Conservation (phyloP, 2,888 invertebrate genomes). For the Cataglyphis livida region DNA sequence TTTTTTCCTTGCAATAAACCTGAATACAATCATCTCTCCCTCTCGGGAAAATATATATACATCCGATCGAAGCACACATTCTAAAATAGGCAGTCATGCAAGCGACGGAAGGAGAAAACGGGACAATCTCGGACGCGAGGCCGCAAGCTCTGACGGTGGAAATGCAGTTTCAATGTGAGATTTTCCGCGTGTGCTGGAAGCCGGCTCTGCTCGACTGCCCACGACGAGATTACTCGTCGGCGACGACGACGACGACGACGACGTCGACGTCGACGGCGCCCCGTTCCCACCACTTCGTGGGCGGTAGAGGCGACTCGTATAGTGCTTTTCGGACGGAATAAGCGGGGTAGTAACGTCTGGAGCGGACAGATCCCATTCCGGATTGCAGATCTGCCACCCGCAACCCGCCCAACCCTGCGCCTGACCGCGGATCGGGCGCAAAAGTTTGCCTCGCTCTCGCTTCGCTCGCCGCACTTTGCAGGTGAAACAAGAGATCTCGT, state of each 20-base stretch:
- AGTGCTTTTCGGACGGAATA: conserved; percentile 73
- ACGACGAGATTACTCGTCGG: conserved; percentile 61
- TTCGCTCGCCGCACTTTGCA: conserved; percentile 79
- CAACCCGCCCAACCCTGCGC: conserved; percentile 78
- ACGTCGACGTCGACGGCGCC: conserved; percentile 11
- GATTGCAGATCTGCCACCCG: conserved; percentile 84
- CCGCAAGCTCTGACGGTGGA: conserved; percentile 19
- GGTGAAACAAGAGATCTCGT: conserved; percentile 78
- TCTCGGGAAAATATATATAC: conserved; percentile 51
- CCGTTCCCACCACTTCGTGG: conserved; percentile 69
- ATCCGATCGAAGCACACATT: conserved; percentile 42
- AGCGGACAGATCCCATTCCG: conserved; percentile 85
- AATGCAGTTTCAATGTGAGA: conserved; percentile 52
- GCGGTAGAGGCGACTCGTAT: conserved; percentile 68
- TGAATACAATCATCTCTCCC: conserved; percentile 19
- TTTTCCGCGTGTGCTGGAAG: conserved; percentile 44
- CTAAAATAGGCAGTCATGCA: background rate
- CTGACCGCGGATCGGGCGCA: conserved; percentile 81
- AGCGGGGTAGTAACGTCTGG: conserved; percentile 82
- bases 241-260: conserved; percentile 53
- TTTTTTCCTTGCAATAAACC: background rate
- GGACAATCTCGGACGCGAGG: conserved; percentile 18
- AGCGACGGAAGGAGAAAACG: conserved; percentile 28
- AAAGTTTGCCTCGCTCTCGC: conserved; percentile 78
- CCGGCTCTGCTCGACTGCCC: conserved; percentile 59